These are phyloP conservation scores for Capitulum mitella DNA, from an alignment of 2,888 invertebrate species.

Conservation along the genomic window DNA sequence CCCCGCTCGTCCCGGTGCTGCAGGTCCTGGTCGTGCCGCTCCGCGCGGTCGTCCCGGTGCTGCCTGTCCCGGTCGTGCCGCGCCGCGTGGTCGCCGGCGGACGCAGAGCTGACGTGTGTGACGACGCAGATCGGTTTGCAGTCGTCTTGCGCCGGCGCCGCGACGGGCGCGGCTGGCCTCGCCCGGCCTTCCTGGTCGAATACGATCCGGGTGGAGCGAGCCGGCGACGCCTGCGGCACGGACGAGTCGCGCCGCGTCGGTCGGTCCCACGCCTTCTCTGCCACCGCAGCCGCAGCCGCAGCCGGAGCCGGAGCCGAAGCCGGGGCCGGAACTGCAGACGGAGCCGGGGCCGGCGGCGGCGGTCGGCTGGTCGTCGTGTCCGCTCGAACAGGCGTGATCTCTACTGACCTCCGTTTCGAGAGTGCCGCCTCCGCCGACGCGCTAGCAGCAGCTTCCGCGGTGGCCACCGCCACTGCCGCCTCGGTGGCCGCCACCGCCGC, in stretches of 20 bases:
- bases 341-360: background rate
- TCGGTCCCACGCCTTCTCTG: too few relatives aligned
- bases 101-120: background rate
- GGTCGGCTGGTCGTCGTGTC: background rate
- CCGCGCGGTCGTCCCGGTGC: background rate
- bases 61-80: background rate
- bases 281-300: too few relatives aligned
- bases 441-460: background rate
- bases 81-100: background rate
- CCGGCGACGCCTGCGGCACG: background rate
- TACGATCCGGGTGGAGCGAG: background rate
- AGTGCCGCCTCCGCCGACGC: background rate
- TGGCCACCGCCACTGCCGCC: background rate
- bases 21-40: background rate
- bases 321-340: background rate
- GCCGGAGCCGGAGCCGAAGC: background rate
- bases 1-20: too few relatives aligned
- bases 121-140: background rate
- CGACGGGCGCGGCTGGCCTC: background rate
- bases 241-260: background rate
- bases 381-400: background rate
- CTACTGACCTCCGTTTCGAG: background rate
- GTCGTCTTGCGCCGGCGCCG: background rate
- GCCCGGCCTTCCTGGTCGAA: background rate
- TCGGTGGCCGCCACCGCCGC: background rate